Conservation (phyloP, 2,888 invertebrate genomes). For the Tetropium fuscum region DNA sequence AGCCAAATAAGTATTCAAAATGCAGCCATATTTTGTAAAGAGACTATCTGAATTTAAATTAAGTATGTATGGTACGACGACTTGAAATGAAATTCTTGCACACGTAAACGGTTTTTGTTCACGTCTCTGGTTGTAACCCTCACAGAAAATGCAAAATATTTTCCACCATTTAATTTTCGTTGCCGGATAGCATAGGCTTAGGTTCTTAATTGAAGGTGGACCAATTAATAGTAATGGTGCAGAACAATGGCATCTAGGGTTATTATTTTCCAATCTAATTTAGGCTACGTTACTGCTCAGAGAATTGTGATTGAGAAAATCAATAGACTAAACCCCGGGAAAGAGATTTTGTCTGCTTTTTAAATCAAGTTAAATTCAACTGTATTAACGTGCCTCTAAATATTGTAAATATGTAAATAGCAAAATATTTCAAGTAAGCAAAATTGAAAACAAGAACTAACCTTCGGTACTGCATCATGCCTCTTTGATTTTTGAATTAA, state of each 20-base stretch:
- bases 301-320: constrained; percentile 48
- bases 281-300: constrained; percentile 51
- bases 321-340: constrained; percentile 36
- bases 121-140: constrained; percentile 32
- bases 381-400: too few species aligned
- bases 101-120: constrained; percentile 31
- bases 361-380: too few species aligned
- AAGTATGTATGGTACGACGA: constrained; percentile 41
- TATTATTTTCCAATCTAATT: constrained; percentile 60
- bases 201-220: constrained; percentile 57
- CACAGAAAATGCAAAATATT: constrained; percentile 43
- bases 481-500: too few species aligned
- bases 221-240: constrained; percentile 57
- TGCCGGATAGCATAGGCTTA: constrained; percentile 49
- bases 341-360: constrained; percentile 8
- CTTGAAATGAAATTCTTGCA: constrained; percentile 39
- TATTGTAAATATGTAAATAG: too few species aligned
- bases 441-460: too few species aligned
- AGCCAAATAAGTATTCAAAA: constrained; percentile 16
- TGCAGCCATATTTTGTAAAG: constrained; percentile 39
- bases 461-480: too few species aligned
- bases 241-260: constrained; percentile 53
- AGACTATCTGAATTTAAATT: constrained; percentile 39
- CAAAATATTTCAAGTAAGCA: too few species aligned
- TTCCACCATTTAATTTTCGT: constrained; percentile 49